Conservation (phyloP, 1,140 invertebrate species). For the Bombus soroeensis region DNA sequence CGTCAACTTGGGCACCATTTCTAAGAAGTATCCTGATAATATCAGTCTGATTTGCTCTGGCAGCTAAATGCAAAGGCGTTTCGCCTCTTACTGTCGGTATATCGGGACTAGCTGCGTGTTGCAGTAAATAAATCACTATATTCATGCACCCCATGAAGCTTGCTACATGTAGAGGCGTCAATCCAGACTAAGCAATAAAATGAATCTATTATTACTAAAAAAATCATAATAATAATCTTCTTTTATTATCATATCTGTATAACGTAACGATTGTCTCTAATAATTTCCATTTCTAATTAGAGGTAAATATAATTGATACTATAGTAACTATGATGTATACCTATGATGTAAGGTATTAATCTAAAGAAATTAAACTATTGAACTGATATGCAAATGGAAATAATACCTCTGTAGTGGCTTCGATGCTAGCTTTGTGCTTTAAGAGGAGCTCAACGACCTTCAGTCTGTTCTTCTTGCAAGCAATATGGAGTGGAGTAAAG, state of each 20-base stretch:
- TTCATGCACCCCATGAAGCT: slow-evolving; percentile 99
- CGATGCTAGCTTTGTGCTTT: slow-evolving; percentile 96
- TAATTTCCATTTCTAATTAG: background rate
- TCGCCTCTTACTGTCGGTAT: slow-evolving; percentile 97
- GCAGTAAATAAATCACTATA: slow-evolving; percentile 97
- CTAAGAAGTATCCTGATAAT: slow-evolving; percentile 97
- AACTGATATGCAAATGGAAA: background rate
- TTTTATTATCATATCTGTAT: background rate
- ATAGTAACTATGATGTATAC: slow-evolving; percentile 11
- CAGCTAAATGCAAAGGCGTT: slow-evolving; percentile 98
- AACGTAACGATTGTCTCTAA: slow-evolving; percentile 9
- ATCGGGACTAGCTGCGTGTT: slow-evolving; percentile 97
- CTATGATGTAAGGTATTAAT: slow-evolving; percentile 23
- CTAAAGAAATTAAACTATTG: background rate
- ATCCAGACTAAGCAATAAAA: slow-evolving; percentile 87
- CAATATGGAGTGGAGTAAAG: slow-evolving; percentile 99
- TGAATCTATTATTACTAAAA: slow-evolving; percentile 49
- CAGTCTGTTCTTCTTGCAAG: slow-evolving; percentile 99
- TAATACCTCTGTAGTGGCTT: slow-evolving; percentile 92
- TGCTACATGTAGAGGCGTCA: slow-evolving; percentile 98
- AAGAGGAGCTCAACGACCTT: slow-evolving; percentile 97
- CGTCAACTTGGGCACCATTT: slow-evolving; percentile 98
- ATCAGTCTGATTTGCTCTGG: slow-evolving; percentile 97
- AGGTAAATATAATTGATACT: background rate
- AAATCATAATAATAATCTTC: slow-evolving; percentile 34